Evolutionary conservation across 1,140 invertebrate species (phyloP).

Genomic region (Plectus sambesii): DNA sequence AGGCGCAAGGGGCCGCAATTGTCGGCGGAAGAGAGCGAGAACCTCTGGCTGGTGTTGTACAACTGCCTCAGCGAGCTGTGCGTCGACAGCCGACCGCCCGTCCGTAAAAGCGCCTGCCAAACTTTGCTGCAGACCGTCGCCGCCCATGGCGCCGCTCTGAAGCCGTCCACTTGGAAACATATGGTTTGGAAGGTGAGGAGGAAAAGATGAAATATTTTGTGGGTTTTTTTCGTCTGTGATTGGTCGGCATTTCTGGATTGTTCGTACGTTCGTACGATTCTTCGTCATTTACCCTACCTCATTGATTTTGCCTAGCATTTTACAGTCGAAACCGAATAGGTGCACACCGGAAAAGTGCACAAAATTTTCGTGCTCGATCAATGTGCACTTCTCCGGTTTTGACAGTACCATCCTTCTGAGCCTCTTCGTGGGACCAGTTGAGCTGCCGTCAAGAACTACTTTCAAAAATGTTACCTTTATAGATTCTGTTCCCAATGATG

Average conservation of each 20-base stretch:
- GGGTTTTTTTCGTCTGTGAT: conserved; percentile 1
- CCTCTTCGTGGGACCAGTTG: no score
- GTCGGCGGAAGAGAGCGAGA: conserved; percentile 18
- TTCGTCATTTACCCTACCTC: no score
- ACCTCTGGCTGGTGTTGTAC: conserved; percentile 45
- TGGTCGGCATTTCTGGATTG: conserved; percentile 16
- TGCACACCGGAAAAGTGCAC: no score
- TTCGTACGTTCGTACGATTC: no score
- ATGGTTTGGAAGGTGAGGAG: conserved; percentile 36
- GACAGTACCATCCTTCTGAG: no score
- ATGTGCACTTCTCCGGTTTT: no score
- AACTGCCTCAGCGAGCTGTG: conserved; percentile 64
- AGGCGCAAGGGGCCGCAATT: conserved; percentile 19
- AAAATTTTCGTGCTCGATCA: no score
- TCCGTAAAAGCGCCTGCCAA: conserved; percentile 93
- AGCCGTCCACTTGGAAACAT: conserved; percentile 31
- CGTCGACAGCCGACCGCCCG: conserved; percentile 82
- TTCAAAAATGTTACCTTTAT: no score
- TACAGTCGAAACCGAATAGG: no score
- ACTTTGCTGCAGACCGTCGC: conserved; percentile 93
- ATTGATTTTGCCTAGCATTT: no score
- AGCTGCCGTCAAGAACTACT: no score
- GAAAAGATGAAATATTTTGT: conserved; percentile 6
- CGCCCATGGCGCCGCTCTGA: conserved; percentile 63
- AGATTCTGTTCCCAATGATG: conserved; percentile 84